Percentiles rank a stretch among this genome's conserved stretches.
These are phyloP conservation scores for Megathymus violae DNA, from an alignment of 1,140 invertebrate genomes.

Conservation along the genomic window DNA sequence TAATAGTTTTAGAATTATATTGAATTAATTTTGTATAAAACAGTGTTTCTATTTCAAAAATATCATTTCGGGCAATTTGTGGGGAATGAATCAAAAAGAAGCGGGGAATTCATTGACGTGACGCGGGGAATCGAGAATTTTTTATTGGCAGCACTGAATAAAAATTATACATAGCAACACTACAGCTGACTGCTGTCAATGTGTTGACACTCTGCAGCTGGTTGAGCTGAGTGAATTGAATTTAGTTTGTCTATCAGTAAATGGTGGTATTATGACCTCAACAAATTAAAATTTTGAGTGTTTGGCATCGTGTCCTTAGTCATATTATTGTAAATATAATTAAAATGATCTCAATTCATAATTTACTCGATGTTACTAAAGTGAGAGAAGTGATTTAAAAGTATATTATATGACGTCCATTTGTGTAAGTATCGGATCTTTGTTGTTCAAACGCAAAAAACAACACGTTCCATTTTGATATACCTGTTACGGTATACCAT, in stretches of 20 bases:
- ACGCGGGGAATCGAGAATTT: too few relatives aligned
- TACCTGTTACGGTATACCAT: conserved; percentile 16
- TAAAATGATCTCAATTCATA: conserved; percentile 10
- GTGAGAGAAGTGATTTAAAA: conserved; percentile 16
- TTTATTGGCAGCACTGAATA: too few relatives aligned
- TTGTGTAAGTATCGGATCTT: conserved; percentile 61
- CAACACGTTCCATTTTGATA: conserved; percentile 52
- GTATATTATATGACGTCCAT: conserved; percentile 37
- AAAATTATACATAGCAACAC: conserved; percentile 39
- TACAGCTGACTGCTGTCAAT: conserved; percentile 57
- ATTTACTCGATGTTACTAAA: conserved; percentile 22
- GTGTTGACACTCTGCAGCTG: conserved; percentile 10
- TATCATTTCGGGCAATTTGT: too few relatives aligned
- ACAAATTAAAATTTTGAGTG: conserved; percentile 37
- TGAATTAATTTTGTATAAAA: too few relatives aligned
- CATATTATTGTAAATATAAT: conserved; percentile 14
- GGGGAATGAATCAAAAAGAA: too few relatives aligned
- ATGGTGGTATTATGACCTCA: conserved; percentile 65
- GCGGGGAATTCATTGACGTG: too few relatives aligned
- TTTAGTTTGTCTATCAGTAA: conserved; percentile 51
- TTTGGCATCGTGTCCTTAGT: conserved; percentile 31
- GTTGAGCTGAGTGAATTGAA: neutral
- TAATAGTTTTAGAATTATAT: too few relatives aligned
- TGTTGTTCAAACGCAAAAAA: conserved; percentile 69
- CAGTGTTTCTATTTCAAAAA: too few relatives aligned